Percentiles rank a stretch among this genome's conserved stretches.
Evolutionary conservation across 2,113 vertebrate genomes (phyloP).

Genomic region (Uria lomvia): DNA sequence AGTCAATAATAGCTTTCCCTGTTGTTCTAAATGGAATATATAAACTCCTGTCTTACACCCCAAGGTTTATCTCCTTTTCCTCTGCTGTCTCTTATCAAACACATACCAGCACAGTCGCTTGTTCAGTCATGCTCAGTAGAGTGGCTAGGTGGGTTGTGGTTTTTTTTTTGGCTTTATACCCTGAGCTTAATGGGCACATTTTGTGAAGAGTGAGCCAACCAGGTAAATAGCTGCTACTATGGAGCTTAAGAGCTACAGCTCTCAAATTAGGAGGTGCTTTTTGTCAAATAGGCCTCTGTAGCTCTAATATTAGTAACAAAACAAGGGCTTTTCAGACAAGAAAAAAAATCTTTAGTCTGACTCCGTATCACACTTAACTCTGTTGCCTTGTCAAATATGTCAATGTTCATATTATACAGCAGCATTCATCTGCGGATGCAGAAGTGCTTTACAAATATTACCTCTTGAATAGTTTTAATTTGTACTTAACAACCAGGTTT

Average conservation of each 20-base stretch:
- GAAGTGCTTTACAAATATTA: constrained; percentile 53
- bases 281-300: constrained; percentile 63
- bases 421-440: constrained; percentile 43
- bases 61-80: constrained; percentile 23
- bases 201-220: constrained; percentile 66
- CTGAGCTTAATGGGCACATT: constrained; percentile 64
- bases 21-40: not conserved
- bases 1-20: not conserved
- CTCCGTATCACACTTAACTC: constrained; percentile 63
- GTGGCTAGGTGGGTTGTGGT: not conserved
- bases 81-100: constrained; percentile 22
- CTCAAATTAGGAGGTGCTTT: constrained; percentile 69
- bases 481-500: constrained; percentile 19
- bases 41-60: not conserved
- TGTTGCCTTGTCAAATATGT: constrained; percentile 68
- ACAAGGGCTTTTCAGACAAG: constrained; percentile 67
- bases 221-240: constrained; percentile 68
- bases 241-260: constrained; percentile 67
- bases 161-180: constrained; percentile 27
- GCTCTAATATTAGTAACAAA: constrained; percentile 70
- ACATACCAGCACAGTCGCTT: constrained; percentile 34
- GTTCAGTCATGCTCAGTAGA: constrained; percentile 46
- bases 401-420: constrained; percentile 46
- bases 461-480: constrained; percentile 55
- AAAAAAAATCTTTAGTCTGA: constrained; percentile 62